These are phyloP conservation scores for Hydrozoanthus tunicans DNA, from an alignment of 64 coral and sea anemone species.

Conservation along the genomic window DNA sequence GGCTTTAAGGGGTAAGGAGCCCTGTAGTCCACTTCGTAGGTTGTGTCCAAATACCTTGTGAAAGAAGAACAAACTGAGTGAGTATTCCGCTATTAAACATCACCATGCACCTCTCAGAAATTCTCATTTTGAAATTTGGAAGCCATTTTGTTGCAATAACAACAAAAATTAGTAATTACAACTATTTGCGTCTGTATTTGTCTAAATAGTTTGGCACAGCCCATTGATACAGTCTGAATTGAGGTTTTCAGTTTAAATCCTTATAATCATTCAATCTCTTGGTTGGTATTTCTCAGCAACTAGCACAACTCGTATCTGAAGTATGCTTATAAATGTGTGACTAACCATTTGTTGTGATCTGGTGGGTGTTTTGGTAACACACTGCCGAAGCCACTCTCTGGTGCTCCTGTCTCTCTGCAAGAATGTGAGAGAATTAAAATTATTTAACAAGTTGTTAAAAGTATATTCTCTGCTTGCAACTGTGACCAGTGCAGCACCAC, in stretches of 20 bases:
- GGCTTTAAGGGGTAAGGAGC: conserved; percentile 77
- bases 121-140: neutral
- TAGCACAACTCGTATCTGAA: neutral
- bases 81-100: too few species aligned
- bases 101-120: too few species aligned
- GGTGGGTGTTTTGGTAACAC: conserved; percentile 87
- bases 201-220: too few species aligned
- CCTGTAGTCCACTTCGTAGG: conserved; percentile 86
- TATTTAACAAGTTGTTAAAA: neutral
- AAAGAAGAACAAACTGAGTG: neutral
- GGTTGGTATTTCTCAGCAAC: neutral
- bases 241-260: too few species aligned
- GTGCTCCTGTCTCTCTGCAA: conserved; percentile 86
- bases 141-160: neutral
- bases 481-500: too few species aligned
- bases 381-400: conserved; percentile 91
- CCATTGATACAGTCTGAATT: too few species aligned
- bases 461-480: neutral
- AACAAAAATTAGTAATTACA: neutral
- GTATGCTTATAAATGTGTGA: neutral
- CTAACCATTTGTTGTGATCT: conserved; percentile 91
- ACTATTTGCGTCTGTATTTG: neutral
- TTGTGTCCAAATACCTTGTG: conserved; percentile 92
- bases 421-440: neutral
- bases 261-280: too few species aligned